Evolutionary conservation across 2,888 invertebrate species (phyloP), one percentile per base, ranked within the genome.

Genomic region (Cynaeus angustus): DNA sequence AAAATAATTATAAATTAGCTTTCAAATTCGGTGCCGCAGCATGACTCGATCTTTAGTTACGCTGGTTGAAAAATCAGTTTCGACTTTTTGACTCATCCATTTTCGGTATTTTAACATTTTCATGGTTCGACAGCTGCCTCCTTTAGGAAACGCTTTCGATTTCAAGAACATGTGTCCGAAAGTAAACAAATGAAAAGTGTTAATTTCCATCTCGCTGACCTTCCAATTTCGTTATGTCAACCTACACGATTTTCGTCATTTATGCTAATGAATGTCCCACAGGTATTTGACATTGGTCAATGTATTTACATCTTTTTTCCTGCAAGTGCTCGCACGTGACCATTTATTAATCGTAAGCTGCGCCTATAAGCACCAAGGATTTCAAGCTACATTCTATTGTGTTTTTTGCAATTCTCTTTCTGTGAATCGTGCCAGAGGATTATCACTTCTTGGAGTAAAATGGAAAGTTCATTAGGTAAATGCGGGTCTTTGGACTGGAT

Each of bases 341-440:
- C 9, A 30, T 65, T 46, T 33, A 53, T 45, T 65, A 46, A 45
- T 38, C 16, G 16, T 30, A 37, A 28, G 26, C 62, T 65, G 65
- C 65, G 53, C 65, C 65, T 53, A 65, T 65, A 65, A 65, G 45
- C 43, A 33, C 65, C 53, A 65, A 53, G 65, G 53, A 45, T 45
- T 10, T 53, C n/a, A 14, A 61, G 30, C 43, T 48, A 65, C 65
- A 65, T 53, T 65, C 65, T 65, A 65, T 65, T 65, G 65, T 65
- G 30, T 53, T 53, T 50, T n/a, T 53, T 41, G 28, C 30, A 50
- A 38, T 50, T 50, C 38, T 13, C 52, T 50, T 41, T 62, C 50
- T 26, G 62, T 21, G 52, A 64, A 38, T 52, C 26, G 33, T 52
- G 38, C 41, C 64, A 64, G 30, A 53, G 55, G 38, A 53, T 45